These are phyloP conservation scores for Argyra leucocephala DNA, from an alignment of 2,888 invertebrate species.

Conservation along the genomic window DNA sequence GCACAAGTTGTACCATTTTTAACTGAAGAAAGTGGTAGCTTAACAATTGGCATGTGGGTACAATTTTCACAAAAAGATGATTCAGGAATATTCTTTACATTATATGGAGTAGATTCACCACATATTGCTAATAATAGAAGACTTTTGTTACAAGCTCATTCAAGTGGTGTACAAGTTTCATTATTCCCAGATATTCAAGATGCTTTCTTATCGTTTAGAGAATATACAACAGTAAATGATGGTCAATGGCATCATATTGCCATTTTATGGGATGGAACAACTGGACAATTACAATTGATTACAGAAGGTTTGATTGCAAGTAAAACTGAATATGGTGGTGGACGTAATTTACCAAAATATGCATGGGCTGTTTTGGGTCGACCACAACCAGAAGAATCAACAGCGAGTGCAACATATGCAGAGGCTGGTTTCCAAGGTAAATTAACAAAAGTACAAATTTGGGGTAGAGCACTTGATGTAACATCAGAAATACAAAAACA, in stretches of 20 bases:
- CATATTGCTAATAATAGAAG: slow-evolving; percentile 68
- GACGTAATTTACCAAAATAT: slow-evolving; percentile 69
- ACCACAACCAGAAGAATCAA: slow-evolving; percentile 63
- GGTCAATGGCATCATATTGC: slow-evolving; percentile 96
- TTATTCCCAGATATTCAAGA: slow-evolving; percentile 81
- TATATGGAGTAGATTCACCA: slow-evolving; percentile 78
- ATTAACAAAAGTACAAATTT: slow-evolving; percentile 86
- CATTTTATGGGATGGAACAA: slow-evolving; percentile 87
- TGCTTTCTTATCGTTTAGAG: slow-evolving; percentile 80
- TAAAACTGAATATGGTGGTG: slow-evolving; percentile 81
- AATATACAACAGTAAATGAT: slow-evolving; percentile 87
- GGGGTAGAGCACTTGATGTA: slow-evolving; percentile 83
- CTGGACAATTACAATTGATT: slow-evolving; percentile 77
- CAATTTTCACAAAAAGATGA: slow-evolving; percentile 87
- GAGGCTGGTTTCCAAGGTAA: slow-evolving; percentile 93
- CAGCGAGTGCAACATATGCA: slow-evolving; percentile 53
- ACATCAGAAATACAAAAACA: slow-evolving; percentile 89
- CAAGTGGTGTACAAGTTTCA: slow-evolving; percentile 85
- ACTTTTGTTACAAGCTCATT: slow-evolving; percentile 82
- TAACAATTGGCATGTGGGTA: slow-evolving; percentile 93
- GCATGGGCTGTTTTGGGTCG: slow-evolving; percentile 89
- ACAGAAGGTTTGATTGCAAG: slow-evolving; percentile 95
- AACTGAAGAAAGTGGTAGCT: slow-evolving; percentile 61
- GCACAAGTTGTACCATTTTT: slow-evolving; percentile 87
- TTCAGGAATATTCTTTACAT: slow-evolving; percentile 85